Evolutionary conservation across 1,140 invertebrate genomes (phyloP).

Genomic region (Bombus sylvicola): DNA sequence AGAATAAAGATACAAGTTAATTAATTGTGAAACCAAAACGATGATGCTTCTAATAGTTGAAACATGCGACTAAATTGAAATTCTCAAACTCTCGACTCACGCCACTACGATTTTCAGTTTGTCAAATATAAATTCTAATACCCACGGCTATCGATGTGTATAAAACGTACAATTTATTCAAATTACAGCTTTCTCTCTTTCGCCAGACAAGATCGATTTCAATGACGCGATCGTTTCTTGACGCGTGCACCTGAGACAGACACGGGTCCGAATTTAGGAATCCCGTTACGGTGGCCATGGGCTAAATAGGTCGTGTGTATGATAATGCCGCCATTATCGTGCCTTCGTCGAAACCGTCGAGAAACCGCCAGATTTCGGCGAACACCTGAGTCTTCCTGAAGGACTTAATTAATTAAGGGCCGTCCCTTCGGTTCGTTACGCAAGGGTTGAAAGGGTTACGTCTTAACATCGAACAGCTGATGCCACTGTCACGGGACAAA

Average conservation of each 20-base stretch:
- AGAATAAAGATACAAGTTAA: too few relatives aligned
- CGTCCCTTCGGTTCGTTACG: constrained; percentile 66
- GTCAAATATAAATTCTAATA: background rate
- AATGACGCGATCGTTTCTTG: constrained; percentile 19
- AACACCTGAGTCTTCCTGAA: constrained; percentile 79
- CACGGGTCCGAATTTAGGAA: constrained; percentile 62
- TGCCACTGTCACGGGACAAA: constrained; percentile 63
- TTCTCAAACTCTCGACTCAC: too few relatives aligned
- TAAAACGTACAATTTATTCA: too few relatives aligned
- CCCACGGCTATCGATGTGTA: too few relatives aligned
- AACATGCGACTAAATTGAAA: too few relatives aligned
- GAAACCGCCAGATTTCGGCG: constrained; percentile 76
- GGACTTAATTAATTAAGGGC: constrained; percentile 79
- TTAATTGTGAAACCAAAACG: too few relatives aligned
- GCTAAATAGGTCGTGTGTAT: constrained; percentile 80
- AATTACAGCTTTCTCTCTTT: background rate
- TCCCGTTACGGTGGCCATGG: constrained; percentile 50
- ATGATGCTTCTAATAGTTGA: too few relatives aligned
- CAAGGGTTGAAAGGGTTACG: constrained; percentile 73
- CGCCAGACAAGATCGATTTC: background rate
- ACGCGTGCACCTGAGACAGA: constrained; percentile 66
- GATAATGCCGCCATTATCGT: constrained; percentile 79
- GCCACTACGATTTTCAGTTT: too few relatives aligned
- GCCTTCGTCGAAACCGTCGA: constrained; percentile 64
- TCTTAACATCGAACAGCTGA: constrained; percentile 75